Conservation (phyloP, 2,888 invertebrate species). For the Crematogaster levior region DNA sequence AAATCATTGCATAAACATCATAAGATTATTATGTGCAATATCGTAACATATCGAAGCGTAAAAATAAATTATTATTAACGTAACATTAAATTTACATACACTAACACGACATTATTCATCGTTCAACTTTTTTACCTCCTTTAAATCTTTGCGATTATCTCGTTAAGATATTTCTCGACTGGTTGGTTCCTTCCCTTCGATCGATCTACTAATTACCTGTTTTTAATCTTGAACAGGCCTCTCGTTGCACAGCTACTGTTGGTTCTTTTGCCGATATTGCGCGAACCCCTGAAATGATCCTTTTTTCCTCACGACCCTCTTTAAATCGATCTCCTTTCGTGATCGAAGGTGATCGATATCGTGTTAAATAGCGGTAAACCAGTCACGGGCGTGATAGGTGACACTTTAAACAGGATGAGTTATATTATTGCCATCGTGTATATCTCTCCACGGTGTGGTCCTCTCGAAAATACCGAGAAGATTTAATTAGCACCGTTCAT, state of each 20-base stretch:
- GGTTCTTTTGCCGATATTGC: not conserved
- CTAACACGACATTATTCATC: not conserved
- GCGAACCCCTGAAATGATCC: not conserved
- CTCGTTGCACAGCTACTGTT: not conserved
- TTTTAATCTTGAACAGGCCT: not conserved
- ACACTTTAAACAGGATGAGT: slow-evolving; percentile 41
- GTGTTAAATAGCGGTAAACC: slow-evolving; percentile 53
- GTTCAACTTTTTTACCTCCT: not conserved
- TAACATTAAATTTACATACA: too few relatives aligned
- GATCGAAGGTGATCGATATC: slow-evolving; percentile 21
- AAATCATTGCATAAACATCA: not conserved
- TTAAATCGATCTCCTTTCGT: not conserved
- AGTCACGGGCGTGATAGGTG: slow-evolving; percentile 33
- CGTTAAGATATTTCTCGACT: slow-evolving; percentile 39
- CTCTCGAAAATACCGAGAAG: slow-evolving; percentile 51
- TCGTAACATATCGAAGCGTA: not conserved
- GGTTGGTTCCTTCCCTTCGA: slow-evolving; percentile 54
- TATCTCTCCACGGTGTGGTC: not conserved
- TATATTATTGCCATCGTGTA: slow-evolving; percentile 59
- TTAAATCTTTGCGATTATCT: not conserved
- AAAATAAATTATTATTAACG: not conserved
- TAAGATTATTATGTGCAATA: not conserved
- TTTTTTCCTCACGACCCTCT: not conserved
- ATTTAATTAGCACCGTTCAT: slow-evolving; percentile 31
- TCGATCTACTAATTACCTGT: slow-evolving; percentile 51